phyloP scores from a whole-genome alignment of 2,113 vertebrate species.

The Siphamia tubifer region DNA sequence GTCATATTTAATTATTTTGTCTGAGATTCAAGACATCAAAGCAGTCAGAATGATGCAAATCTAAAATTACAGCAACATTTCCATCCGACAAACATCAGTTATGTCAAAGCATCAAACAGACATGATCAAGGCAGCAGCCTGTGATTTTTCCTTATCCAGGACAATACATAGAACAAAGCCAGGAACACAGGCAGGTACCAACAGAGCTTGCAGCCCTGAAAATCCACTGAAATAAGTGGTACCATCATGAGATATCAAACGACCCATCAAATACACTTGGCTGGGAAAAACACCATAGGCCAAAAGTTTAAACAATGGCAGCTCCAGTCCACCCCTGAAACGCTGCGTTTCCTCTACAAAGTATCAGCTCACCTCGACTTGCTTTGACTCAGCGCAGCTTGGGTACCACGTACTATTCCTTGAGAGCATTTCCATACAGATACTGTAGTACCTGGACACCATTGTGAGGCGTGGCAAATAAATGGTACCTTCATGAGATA shows the following conservation, averaged over 20 bases:
- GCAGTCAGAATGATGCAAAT: background rate
- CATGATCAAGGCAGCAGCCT: constrained; percentile 32
- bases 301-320: constrained; percentile 19
- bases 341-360: too few relatives aligned
- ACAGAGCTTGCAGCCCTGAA: constrained; percentile 9
- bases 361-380: too few relatives aligned
- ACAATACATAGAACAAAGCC: constrained; percentile 38
- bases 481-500: too few relatives aligned
- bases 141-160: constrained; percentile 9
- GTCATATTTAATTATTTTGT: background rate
- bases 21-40: constrained; percentile 7
- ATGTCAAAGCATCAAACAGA: constrained; percentile 26
- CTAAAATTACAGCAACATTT: constrained; percentile 1
- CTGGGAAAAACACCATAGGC: constrained; percentile 26
- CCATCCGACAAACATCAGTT: constrained; percentile 17
- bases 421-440: too few relatives aligned
- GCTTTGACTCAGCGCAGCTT: too few relatives aligned
- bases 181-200: constrained; percentile 19
- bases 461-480: too few relatives aligned
- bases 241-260: constrained; percentile 79
- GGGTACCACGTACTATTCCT: too few relatives aligned
- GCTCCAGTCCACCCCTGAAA: constrained; percentile 21
- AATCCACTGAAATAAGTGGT: constrained; percentile 78
- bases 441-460: too few relatives aligned
- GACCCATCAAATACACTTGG: constrained; percentile 84